Percentiles rank a stretch among this genome's conserved stretches.
phyloP scores from a whole-genome alignment of 2,113 vertebrate genomes.

The Ancistrus triradiatus region DNA sequence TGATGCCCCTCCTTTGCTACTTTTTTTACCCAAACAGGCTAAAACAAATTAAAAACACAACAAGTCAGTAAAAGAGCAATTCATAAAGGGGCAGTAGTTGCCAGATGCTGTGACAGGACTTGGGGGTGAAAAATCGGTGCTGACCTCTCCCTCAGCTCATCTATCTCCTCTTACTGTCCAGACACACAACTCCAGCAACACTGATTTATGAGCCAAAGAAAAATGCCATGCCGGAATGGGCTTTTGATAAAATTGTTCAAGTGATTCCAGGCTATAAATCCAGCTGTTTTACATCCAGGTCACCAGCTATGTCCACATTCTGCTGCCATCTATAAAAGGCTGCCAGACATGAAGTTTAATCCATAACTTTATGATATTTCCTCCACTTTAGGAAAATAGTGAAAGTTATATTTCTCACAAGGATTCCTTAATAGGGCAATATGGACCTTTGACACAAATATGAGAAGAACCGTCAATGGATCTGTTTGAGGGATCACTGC shows the following conservation, averaged over 20 bases:
- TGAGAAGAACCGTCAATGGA: background rate
- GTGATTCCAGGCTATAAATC: slow-evolving; percentile 99
- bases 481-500: background rate
- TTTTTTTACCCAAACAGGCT: slow-evolving; percentile 63
- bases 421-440: slow-evolving; percentile 27
- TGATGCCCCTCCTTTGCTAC: slow-evolving; percentile 44
- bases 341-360: slow-evolving; percentile 87
- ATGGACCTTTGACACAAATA: slow-evolving; percentile 18
- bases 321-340: slow-evolving; percentile 89
- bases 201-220: slow-evolving; percentile 97
- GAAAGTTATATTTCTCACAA: slow-evolving; percentile 72
- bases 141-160: slow-evolving; percentile 96
- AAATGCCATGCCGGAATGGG: slow-evolving; percentile 98
- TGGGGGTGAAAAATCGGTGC: slow-evolving; percentile 87
- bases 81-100: slow-evolving; percentile 83
- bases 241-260: slow-evolving; percentile 99
- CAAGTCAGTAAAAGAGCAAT: slow-evolving; percentile 85
- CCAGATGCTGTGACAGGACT: slow-evolving; percentile 82
- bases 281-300: slow-evolving; percentile 94
- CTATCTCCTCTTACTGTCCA: slow-evolving; percentile 97
- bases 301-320: slow-evolving; percentile 94
- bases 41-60: slow-evolving; percentile 80
- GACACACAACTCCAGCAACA: slow-evolving; percentile 86
- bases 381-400: slow-evolving; percentile 76
- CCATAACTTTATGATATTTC: slow-evolving; percentile 84